These are phyloP conservation scores for Theodoxus fluviatilis DNA, from an alignment of 2,888 invertebrate genomes.

Conservation along the genomic window DNA sequence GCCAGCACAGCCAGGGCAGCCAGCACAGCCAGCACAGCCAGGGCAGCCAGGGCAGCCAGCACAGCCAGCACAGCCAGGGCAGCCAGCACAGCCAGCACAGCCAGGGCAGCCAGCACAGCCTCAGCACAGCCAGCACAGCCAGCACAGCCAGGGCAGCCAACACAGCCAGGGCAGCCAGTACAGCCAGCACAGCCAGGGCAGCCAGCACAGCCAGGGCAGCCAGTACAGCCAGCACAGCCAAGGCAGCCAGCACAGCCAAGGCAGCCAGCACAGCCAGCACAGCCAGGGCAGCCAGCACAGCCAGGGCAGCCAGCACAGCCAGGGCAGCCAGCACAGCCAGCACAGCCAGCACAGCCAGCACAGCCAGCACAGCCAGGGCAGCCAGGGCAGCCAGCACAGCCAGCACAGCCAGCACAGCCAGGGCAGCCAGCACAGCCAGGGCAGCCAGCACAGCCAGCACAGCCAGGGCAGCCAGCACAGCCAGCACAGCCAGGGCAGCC, in stretches of 20 bases:
- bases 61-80: neutral
- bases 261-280: neutral
- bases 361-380: neutral
- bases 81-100: neutral
- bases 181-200: neutral
- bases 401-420: neutral
- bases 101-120: neutral
- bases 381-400: too few species aligned
- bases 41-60: too few species aligned
- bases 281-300: too few species aligned
- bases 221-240: neutral
- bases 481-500: neutral
- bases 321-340: neutral
- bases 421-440: too few species aligned
- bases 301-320: neutral
- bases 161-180: neutral
- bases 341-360: neutral
- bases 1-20: neutral
- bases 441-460: neutral
- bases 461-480: neutral
- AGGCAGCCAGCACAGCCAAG: too few species aligned
- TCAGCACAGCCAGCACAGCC: neutral
- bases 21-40: neutral
- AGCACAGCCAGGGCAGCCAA: too few species aligned
- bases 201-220: neutral